Conservation (phyloP, 2,888 invertebrate genomes). For the Tipula vernalis region DNA sequence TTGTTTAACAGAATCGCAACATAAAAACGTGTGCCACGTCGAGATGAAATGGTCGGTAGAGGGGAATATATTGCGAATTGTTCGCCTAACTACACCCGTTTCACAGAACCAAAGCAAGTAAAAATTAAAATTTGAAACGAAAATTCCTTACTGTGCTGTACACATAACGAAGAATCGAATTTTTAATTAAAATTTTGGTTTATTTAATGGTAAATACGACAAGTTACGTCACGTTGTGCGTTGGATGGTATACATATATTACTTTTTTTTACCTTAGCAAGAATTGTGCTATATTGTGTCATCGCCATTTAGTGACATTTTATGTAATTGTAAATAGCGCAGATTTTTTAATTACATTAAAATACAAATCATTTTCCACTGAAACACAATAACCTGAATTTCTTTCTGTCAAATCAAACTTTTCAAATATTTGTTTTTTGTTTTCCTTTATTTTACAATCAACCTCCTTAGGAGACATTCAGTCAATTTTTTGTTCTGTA, state of each 20-base stretch:
- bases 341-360: too few relatives aligned
- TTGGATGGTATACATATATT: not conserved
- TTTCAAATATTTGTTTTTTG: too few relatives aligned
- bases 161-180: not conserved
- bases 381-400: too few relatives aligned
- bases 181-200: not conserved
- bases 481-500: too few relatives aligned
- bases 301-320: too few relatives aligned
- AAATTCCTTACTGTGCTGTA: not conserved
- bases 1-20: not conserved
- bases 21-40: not conserved
- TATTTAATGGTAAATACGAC: not conserved
- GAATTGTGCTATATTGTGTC: too few relatives aligned
- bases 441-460: too few relatives aligned
- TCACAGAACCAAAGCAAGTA: not conserved
- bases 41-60: not conserved
- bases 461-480: too few relatives aligned
- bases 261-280: too few relatives aligned
- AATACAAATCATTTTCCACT: too few relatives aligned
- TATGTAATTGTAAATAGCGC: too few relatives aligned
- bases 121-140: not conserved
- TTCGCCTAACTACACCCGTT: not conserved
- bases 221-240: not conserved
- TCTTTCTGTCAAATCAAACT: too few relatives aligned
- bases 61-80: not conserved